Base-by-base conservation (phyloP, 2,888 invertebrate genomes). In the Idaea dimidiata region DNA sequence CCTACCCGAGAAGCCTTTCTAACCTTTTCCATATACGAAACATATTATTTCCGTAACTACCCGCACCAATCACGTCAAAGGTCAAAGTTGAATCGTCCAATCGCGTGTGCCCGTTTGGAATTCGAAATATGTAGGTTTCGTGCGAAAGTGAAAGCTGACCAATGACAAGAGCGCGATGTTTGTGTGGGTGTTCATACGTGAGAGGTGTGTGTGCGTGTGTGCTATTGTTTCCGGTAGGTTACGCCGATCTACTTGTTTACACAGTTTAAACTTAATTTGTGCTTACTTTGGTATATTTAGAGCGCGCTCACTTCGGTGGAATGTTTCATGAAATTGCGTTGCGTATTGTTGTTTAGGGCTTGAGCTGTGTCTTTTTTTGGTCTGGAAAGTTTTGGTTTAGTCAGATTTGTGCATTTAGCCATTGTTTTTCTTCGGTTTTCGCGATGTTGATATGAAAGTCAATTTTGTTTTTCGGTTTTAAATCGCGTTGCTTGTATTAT, bases 101-200 rank as follows among this genome's bases (percentile, higher is more conserved):
- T 87, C 70, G 75, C 71, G 63, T 58, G 71, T 70, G 75, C 70
- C 74, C 78, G 72, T 69, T 68, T 73, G 88, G 87, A 80, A 90
- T 89, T 84, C 84, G 71, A 86, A 89, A 88, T 89, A 88, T 88
- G 91, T 90, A 89, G 89, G 91, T 86, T 87, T 81, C 74, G 79
- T 83, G 74, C 74, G 87, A 89, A 84, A 91, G 89, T 84, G 89
- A 91, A 89, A 91, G 88, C 82, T 73, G 79, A 73, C 91, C 89
- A 91, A 91, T 91, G 74, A 84, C 75, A 72, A 64, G 73, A 81
- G 78, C 78, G 72, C 77, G 78, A 77, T 70, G 77, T 75, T 76
- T 59, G 33, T 53, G 54, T 75, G 70, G 73, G 73, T 70, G 68
- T 73, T 79, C 74, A 79, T 65, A 59, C 61, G 43, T 61, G 60